Conservation (phyloP, 2,888 invertebrate species). For the Dicyrtomina minuta region DNA sequence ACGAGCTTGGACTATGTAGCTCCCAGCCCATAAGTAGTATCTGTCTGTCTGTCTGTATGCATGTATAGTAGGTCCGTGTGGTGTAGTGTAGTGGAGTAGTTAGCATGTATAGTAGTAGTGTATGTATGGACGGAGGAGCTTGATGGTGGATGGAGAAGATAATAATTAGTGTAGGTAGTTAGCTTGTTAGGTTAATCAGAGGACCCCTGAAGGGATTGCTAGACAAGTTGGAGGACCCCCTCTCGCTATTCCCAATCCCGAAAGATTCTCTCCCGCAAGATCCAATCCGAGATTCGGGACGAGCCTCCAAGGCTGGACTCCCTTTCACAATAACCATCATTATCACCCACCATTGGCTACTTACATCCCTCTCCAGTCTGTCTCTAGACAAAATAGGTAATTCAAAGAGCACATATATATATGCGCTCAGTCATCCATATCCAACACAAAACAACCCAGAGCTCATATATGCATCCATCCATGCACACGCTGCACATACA, state of each 20-base stretch:
- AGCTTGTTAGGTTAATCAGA: conserved; percentile 54
- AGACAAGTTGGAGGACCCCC: conserved; percentile 35
- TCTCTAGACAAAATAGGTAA: conserved; percentile 1
- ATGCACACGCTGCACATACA: too few relatives aligned
- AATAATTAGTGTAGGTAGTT: conserved; percentile 54
- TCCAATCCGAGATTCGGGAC: conserved; percentile 41
- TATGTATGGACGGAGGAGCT: too few relatives aligned
- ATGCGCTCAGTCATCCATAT: conserved; percentile 16
- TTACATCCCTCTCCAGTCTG: conserved; percentile 20
- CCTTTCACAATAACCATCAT: conserved; percentile 26
- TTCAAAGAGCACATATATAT: too few relatives aligned
- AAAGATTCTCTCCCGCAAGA: conserved; percentile 27
- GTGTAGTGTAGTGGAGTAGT: too few relatives aligned
- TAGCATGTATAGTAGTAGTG: too few relatives aligned
- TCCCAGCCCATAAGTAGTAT: too few relatives aligned
- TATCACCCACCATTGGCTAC: conserved; percentile 41
- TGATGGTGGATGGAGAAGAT: conserved; percentile 38
- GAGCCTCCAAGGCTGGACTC: conserved; percentile 40
- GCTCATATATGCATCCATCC: not conserved
- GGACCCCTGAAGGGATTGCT: conserved; percentile 51
- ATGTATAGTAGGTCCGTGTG: too few relatives aligned
- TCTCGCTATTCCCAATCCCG: conserved; percentile 28
- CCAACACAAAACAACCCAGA: not conserved
- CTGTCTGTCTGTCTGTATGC: too few relatives aligned
- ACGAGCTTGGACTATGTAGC: too few relatives aligned